These are phyloP conservation scores for Chromobotia macracanthus DNA, from an alignment of 2,797 vertebrate species.

Conservation along the genomic window DNA sequence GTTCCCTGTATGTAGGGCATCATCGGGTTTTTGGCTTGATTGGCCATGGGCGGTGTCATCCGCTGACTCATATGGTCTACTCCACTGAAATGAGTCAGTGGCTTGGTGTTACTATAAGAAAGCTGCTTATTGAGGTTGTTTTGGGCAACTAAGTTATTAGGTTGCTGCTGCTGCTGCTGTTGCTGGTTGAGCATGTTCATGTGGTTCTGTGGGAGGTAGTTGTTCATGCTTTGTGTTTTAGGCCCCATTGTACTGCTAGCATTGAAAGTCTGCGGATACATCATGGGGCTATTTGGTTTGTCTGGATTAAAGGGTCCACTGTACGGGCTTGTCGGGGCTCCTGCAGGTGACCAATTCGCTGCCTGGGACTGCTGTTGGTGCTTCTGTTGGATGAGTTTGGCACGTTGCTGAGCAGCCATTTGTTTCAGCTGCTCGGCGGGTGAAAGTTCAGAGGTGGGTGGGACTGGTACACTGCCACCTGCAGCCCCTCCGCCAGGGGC, in stretches of 20 bases:
- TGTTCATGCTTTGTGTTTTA: slow-evolving; percentile 92
- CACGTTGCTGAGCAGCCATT: slow-evolving; percentile 93
- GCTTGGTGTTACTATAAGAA: slow-evolving; percentile 97
- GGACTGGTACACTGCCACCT: slow-evolving; percentile 63
- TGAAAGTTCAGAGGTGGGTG: slow-evolving; percentile 85
- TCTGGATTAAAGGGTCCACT: slow-evolving; percentile 89
- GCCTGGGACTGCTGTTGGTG: slow-evolving; percentile 83
- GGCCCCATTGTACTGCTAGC: slow-evolving; percentile 90
- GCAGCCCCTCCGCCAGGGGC: slow-evolving; percentile 60
- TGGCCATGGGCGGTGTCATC: slow-evolving; percentile 92
- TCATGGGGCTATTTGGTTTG: slow-evolving; percentile 99
- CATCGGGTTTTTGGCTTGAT: slow-evolving; percentile 88
- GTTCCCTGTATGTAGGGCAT: slow-evolving; percentile 89
- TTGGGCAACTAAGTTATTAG: slow-evolving; percentile 85
- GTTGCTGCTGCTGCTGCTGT: slow-evolving; percentile 73
- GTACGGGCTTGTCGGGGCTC: slow-evolving; percentile 91
- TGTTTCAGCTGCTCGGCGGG: slow-evolving; percentile 97
- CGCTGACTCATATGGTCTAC: slow-evolving; percentile 90
- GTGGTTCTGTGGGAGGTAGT: slow-evolving; percentile 98
- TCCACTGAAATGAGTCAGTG: slow-evolving; percentile 91
- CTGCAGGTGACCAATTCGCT: slow-evolving; percentile 91
- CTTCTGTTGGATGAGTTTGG: slow-evolving; percentile 93
- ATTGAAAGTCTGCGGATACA: slow-evolving; percentile 99
- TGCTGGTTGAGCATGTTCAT: slow-evolving; percentile 90
- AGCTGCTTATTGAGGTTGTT: slow-evolving; percentile 89